Base-by-base conservation (phyloP, 2,113 vertebrate species). In the Coracopsis vasa region DNA sequence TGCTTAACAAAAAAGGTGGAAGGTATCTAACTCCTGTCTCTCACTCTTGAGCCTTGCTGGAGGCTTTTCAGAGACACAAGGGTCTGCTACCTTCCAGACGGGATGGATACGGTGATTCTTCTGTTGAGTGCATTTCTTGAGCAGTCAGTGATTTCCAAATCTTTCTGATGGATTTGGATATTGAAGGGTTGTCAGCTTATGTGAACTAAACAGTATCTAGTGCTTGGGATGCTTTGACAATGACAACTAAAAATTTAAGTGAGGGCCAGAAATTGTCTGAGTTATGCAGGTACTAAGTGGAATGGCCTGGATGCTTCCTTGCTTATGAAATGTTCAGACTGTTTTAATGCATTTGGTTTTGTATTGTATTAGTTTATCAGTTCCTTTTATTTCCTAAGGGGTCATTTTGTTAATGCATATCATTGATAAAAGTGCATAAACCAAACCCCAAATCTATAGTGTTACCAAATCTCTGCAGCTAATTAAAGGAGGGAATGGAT, bases 401-500 rank as follows among this genome's bases (percentile, higher is more conserved):
- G 15, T 64, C 12, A 35, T 42, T 80, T 88, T 78, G 8, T 35
- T 66, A 88, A 80, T 73, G 20, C 7, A 3, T 54, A 42, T 25
- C 33, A 35, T 25, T 16, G 42, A 70, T 61, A 33, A 13, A 84
- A 71, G 73, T 45, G 13, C 35, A 72, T 54, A 58, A 69, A 91
- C 1, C 33, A 91, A 82, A 29, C 21, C 7, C 1, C 19, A 74
- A n/a, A 80, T 78, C 45, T 61, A 20, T 16, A 64, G 10, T 14
- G 61, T 35, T 88, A 73, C 61, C 44, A 65, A 54, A 66, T 62
- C 35, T 64, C 18, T 72, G 17, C 3, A 39, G 37, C 90, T 93
- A 92, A 92, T 80, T 89, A 75, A 80, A 64, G 44, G 33, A 86
- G 47, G 18, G 47, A 53, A 67, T 67, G 42, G 53, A 53, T 39